These are phyloP conservation scores for Frankliniella fusca DNA, from an alignment of 2,888 invertebrate genomes.

Conservation along the genomic window DNA sequence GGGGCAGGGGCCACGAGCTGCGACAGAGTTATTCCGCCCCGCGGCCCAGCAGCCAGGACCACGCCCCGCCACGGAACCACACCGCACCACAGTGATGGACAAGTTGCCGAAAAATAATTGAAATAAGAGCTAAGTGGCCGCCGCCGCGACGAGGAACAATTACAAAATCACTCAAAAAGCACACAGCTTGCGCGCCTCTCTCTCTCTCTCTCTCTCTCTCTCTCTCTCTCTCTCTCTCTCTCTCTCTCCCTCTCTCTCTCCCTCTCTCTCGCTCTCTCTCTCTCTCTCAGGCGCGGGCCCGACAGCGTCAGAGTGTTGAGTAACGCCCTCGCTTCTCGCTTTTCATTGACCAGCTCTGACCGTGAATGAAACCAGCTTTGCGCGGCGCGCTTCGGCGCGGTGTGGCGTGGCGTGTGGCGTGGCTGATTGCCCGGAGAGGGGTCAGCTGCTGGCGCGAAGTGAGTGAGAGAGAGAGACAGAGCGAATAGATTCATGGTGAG, in stretches of 20 bases:
- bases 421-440: neutral
- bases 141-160: too few relatives aligned
- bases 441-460: neutral
- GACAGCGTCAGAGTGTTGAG: neutral
- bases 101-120: too few relatives aligned
- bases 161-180: too few relatives aligned
- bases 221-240: neutral
- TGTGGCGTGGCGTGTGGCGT: neutral
- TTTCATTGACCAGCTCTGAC: slow-evolving; percentile 8
- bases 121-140: too few relatives aligned
- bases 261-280: neutral
- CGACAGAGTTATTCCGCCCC: too few relatives aligned
- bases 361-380: slow-evolving; percentile 1
- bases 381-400: neutral
- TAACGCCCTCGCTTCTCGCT: neutral
- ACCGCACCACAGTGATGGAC: too few relatives aligned
- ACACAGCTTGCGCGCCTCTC: too few relatives aligned
- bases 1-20: neutral
- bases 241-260: neutral
- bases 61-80: too few relatives aligned
- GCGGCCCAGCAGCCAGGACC: too few relatives aligned
- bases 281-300: neutral
- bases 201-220: too few relatives aligned
- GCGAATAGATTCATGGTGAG: too few relatives aligned
- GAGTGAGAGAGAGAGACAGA: neutral